Conservation (phyloP, 2,797 vertebrate genomes). For the Cirrhinus molitorella region DNA sequence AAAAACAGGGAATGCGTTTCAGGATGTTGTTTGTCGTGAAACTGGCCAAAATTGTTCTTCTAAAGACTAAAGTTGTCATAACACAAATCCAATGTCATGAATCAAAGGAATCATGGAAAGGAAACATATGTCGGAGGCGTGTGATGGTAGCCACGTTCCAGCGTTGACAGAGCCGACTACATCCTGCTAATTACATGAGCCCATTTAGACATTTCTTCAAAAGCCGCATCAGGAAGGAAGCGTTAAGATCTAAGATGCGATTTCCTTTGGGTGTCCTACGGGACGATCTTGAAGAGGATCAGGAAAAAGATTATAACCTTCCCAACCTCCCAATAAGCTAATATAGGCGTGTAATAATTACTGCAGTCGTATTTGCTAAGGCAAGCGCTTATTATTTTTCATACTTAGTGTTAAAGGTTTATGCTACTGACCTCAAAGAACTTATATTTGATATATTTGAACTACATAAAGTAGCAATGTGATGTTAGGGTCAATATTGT, state of each 20-base stretch:
- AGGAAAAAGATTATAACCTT: slow-evolving; percentile 53
- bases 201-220: slow-evolving; percentile 63
- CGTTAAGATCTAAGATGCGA: slow-evolving; percentile 64
- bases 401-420: not conserved
- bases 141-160: slow-evolving; percentile 22
- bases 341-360: slow-evolving; percentile 41
- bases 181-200: slow-evolving; percentile 64
- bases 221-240: slow-evolving; percentile 62
- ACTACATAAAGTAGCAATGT: not conserved
- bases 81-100: slow-evolving; percentile 49
- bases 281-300: slow-evolving; percentile 57
- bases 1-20: slow-evolving; percentile 38
- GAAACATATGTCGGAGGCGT: slow-evolving; percentile 48
- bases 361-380: not conserved
- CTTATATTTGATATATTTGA: not conserved
- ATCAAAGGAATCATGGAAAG: slow-evolving; percentile 53
- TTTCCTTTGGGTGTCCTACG: slow-evolving; percentile 63
- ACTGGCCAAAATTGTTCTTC: slow-evolving; percentile 34
- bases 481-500: not conserved
- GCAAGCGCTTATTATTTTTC: not conserved
- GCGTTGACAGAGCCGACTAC: slow-evolving; percentile 36
- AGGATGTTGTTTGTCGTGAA: slow-evolving; percentile 38
- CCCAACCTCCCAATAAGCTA: slow-evolving; percentile 36
- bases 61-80: slow-evolving; percentile 55
- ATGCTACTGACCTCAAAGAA: not conserved